Base-by-base conservation (phyloP, 2,888 invertebrate species). In the Trachelus troglodyta region DNA sequence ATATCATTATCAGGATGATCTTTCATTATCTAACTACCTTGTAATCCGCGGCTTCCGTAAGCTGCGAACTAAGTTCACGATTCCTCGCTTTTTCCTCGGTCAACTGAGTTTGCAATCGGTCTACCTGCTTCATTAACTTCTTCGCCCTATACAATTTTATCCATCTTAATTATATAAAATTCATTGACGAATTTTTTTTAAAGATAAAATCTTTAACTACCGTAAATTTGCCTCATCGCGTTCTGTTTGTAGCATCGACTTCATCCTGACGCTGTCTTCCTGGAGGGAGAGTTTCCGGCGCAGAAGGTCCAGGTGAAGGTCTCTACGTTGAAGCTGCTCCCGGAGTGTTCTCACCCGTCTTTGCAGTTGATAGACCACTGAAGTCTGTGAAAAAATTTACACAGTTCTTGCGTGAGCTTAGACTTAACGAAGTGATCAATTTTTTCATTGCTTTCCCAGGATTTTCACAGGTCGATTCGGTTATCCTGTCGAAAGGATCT, bases 271-370 rank as follows among this genome's bases (percentile, higher is more conserved):
- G 77, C 94, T 95, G 84, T 96, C 96, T 90, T 97, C 97, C 91
- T 97, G 96, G 23, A 97, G 93, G 79, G 95, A 95, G 76, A 98
- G 92, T 91, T 98, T 98, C 84, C 98, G 95, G 73, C 98, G 93
- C 75, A 98, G 92, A 79, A 98, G 93, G 92, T 98, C 98, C 88
- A 98, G 92, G 90, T 98, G 98, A 69, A 98, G 93, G 89, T 98
- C 98, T 87, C 98, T 95, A 79, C 98, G 94, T 89, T 98, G 98
- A 40, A 98, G 93, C 90, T 98, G 98, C 89, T 98, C 98, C 75
- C 98, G 94, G 23, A 98, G 92, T 11, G 96, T 96, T 83, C 97
- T 94, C 69, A 97, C 95, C 82, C 98, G 94, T 80, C 98, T 93
- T 92, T 98, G 98, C 69, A 98, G 94, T 89, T 97, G 97, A 91